Evolutionary conservation across 1,140 invertebrate genomes (phyloP).

Genomic region (Trypoxylus dichotomus): DNA sequence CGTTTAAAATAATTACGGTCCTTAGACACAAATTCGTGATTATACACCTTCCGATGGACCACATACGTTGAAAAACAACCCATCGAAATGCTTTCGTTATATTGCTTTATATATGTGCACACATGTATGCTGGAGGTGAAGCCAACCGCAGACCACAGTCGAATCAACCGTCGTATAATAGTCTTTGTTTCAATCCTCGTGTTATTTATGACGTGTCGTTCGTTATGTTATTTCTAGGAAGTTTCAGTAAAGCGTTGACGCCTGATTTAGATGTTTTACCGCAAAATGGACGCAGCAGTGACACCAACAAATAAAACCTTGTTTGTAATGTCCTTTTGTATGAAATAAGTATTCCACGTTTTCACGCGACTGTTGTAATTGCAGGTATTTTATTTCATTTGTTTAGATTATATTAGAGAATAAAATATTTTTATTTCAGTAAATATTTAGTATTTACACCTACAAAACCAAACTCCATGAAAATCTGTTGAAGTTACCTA

Average conservation of each 20-base stretch:
- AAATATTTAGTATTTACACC: no score
- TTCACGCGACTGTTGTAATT: no score
- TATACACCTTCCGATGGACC: slow-evolving; percentile 26
- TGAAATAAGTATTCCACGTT: no score
- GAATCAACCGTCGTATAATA: slow-evolving; percentile 1
- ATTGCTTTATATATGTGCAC: not conserved
- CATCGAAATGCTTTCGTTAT: not conserved
- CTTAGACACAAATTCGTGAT: slow-evolving; percentile 15
- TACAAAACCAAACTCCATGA: no score
- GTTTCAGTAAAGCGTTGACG: slow-evolving; percentile 4
- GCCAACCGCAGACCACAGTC: not conserved
- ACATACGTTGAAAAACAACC: slow-evolving; percentile 9
- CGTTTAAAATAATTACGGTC: slow-evolving; percentile 30
- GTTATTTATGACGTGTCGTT: slow-evolving; percentile 26
- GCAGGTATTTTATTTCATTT: no score
- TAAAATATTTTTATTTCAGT: no score
- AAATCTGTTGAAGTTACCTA: no score
- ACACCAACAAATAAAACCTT: no score
- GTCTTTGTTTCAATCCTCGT: slow-evolving; percentile 19
- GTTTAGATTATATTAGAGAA: no score
- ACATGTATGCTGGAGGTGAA: not conserved
- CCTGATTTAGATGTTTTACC: not conserved
- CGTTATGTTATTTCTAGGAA: slow-evolving; percentile 12
- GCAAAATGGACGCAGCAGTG: not conserved
- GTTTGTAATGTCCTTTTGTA: no score